phyloP scores from a whole-genome alignment of 2,888 invertebrate genomes.

The Hyposoter didymator region DNA sequence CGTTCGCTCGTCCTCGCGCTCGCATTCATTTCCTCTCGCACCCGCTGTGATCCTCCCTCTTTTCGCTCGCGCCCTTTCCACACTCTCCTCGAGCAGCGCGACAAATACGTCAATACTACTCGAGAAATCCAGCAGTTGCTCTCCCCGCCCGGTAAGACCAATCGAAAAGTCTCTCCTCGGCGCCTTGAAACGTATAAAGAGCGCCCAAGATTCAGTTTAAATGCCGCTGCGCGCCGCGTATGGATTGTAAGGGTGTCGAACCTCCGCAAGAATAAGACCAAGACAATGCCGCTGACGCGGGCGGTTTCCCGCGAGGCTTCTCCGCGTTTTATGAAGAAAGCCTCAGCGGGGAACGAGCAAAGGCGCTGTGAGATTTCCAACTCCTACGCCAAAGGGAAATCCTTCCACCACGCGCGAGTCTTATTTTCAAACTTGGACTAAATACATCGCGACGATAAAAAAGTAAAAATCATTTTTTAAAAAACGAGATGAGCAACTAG shows the following conservation, averaged over 20 bases:
- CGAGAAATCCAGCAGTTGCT: conserved; percentile 47
- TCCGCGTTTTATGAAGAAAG: background rate
- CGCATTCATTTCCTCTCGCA: conserved; percentile 36
- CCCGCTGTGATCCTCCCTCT: background rate
- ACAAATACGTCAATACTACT: conserved; percentile 67
- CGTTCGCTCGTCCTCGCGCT: conserved; percentile 23
- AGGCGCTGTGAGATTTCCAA: background rate
- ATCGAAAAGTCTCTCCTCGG: conserved; percentile 53
- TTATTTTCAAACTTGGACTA: background rate
- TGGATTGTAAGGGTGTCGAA: conserved; percentile 49
- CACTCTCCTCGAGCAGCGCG: conserved; percentile 26
- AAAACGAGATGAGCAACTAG: background rate
- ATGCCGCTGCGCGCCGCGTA: conserved; percentile 39
- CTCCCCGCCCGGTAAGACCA: conserved; percentile 46
- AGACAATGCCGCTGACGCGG: conserved; percentile 62
- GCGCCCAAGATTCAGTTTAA: conserved; percentile 55
- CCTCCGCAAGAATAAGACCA: conserved; percentile 44
- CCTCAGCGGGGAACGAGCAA: background rate
- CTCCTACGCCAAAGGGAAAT: background rate
- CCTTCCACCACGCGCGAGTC: background rate
- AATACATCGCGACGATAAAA: background rate
- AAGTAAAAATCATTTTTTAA: background rate
- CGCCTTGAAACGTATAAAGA: conserved; percentile 48
- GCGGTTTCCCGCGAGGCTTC: conserved; percentile 42
- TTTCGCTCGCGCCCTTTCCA: conserved; percentile 21